Percentiles rank a stretch among this genome's conserved stretches.
Conservation (phyloP, 2,797 vertebrate species). For the Octomys mimax region DNA sequence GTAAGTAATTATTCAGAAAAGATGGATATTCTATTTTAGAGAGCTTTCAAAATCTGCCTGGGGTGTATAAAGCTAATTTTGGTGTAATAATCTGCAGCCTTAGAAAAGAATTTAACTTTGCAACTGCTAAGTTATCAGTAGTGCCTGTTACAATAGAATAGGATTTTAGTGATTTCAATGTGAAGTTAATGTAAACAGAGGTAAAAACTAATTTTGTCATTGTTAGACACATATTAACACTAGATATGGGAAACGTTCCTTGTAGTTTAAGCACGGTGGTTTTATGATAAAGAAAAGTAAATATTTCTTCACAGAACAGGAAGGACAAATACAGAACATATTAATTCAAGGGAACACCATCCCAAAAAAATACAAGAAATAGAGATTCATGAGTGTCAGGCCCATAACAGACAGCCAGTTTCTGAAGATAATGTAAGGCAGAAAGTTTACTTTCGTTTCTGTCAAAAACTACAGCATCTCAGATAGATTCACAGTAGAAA, state of each 20-base stretch:
- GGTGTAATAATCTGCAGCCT: neutral
- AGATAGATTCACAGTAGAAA: slow-evolving; percentile 15
- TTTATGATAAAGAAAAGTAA: slow-evolving; percentile 30
- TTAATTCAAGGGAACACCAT: neutral
- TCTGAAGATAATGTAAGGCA: neutral
- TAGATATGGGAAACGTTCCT: neutral
- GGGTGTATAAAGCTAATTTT: neutral
- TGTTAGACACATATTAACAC: slow-evolving; percentile 12
- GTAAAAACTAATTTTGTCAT: neutral
- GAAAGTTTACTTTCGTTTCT: neutral
- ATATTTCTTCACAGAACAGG: slow-evolving; percentile 14
- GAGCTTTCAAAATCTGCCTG: slow-evolving; percentile 16
- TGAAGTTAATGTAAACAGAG: slow-evolving; percentile 48
- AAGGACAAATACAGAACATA: neutral
- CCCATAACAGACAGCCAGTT: neutral
- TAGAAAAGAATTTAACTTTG: slow-evolving; percentile 3
- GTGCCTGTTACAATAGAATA: slow-evolving; percentile 21
- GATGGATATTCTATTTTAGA: neutral
- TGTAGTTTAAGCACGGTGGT: neutral
- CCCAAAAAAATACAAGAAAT: slow-evolving; percentile 46
- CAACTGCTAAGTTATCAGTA: neutral
- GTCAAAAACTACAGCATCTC: neutral
- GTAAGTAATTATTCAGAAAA: slow-evolving; percentile 45
- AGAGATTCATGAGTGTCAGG: neutral
- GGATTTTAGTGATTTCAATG: neutral